Base-by-base conservation (phyloP, 1,140 invertebrate genomes). In the Cyclina sinensis region DNA sequence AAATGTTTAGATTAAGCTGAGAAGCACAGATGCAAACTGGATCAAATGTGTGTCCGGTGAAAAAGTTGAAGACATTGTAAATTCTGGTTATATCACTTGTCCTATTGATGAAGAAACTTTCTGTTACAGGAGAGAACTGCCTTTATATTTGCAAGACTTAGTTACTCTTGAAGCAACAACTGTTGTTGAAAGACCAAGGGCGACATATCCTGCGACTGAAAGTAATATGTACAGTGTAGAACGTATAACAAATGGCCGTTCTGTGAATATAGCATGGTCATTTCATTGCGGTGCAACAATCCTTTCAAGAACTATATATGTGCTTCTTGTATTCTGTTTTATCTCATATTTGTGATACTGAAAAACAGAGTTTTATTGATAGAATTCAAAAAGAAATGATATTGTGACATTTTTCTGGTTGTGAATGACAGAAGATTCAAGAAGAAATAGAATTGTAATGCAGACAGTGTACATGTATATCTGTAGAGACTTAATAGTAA, bases 91-190 rank as follows among this genome's bases (percentile, higher is more conserved):
- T 14, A 43, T 88, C 24, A 37, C 24, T 46, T 88, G 86, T 59
- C 86, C 86, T 3, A 43, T n/a, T 12, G 81, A 82, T 54, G 35
- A 24, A 27, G 65, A 57, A 54, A 62, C 54, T 39, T 68, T 88
- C 24, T 88, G 86, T 59, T 1, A 54, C 21, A 32, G 48, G 16
- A 62, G 85, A 68, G 54, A 62, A 24, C 54, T 39, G 65, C 85
- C 73, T 30, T 32, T 87, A n/a, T 87, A 87, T 54, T 54, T 79
- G 46, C 59, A 82, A 43, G 86, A 82, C 24, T 57, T 88, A 57
- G 76, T 62, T 4, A 88, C 14, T 4, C 3, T 59, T 12, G 78
- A 88, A 37, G 62, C 65, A 12, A 88, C 86, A 54, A 82, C 86
- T 39, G 35, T 78, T 30, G 43, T 21, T 43, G 35, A 62, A 37